Evolutionary conservation across 1,140 invertebrate genomes (phyloP).

Genomic region (Copidosoma floridanum): DNA sequence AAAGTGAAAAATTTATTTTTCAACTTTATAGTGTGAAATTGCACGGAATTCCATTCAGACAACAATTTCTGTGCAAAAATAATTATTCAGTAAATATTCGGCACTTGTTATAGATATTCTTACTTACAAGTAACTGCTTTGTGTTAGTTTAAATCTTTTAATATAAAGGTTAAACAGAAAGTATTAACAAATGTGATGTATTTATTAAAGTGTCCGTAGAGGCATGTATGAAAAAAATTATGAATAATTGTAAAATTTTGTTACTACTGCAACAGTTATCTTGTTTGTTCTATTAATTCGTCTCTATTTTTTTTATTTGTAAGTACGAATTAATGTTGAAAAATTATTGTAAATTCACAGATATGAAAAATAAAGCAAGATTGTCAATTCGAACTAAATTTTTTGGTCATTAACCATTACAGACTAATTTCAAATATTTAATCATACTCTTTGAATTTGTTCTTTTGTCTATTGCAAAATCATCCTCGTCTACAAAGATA

Average conservation of each 20-base stretch:
- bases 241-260: too few relatives aligned
- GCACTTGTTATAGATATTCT: too few relatives aligned
- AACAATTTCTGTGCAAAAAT: too few relatives aligned
- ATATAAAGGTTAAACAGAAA: too few relatives aligned
- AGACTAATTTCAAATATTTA: background rate
- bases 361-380: slow-evolving; percentile 2
- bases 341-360: background rate
- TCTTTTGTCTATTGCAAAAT: too few relatives aligned
- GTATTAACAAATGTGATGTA: slow-evolving; percentile 2
- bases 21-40: background rate
- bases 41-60: too few relatives aligned
- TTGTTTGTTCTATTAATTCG: background rate
- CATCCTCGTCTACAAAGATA: too few relatives aligned
- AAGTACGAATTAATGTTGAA: background rate
- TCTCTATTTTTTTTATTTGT: background rate
- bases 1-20: background rate
- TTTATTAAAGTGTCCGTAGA: background rate
- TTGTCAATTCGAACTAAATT: background rate
- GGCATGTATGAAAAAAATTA: background rate
- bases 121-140: too few relatives aligned
- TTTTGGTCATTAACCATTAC: background rate
- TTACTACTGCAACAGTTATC: too few relatives aligned
- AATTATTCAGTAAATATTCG: too few relatives aligned
- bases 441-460: too few relatives aligned
- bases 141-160: too few relatives aligned